Conservation (phyloP, 2,888 invertebrate genomes). For the Drosophila flavopinicola region DNA sequence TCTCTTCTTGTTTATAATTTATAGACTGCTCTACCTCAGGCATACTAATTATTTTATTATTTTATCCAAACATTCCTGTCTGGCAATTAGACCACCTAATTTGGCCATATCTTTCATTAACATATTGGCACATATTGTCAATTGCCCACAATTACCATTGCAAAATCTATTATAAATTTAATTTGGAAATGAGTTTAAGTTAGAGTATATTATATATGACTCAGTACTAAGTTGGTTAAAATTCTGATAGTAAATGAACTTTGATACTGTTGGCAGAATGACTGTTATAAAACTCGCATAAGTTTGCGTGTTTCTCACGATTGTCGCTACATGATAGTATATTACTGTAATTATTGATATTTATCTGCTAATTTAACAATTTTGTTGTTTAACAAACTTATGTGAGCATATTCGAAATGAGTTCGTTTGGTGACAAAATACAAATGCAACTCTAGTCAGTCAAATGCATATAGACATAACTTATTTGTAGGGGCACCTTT, state of each 20-base stretch:
- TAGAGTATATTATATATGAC: background rate
- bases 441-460: background rate
- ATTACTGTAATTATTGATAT: conserved; percentile 34
- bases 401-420: background rate
- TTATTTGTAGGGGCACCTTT: conserved; percentile 8
- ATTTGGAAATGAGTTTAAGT: too few species aligned
- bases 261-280: background rate
- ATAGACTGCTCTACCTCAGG: background rate
- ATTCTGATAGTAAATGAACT: background rate
- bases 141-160: background rate
- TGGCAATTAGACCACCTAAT: background rate
- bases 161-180: background rate
- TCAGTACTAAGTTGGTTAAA: background rate
- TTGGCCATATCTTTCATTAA: conserved; percentile 24
- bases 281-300: conserved; percentile 46
- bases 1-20: background rate
- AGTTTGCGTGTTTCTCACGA: conserved; percentile 58
- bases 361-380: conserved; percentile 41
- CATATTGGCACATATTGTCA: conserved; percentile 24
- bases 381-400: conserved; percentile 21
- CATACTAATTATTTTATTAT: conserved; percentile 44
- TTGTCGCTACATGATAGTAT: conserved; percentile 13
- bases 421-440: conserved; percentile 5
- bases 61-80: background rate
- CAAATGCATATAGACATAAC: background rate